A percentile compares a stretch with the other conserved stretches of the same genome.
Conservation (phyloP, 1,140 invertebrate genomes). For the Drosophila bifasciata region DNA sequence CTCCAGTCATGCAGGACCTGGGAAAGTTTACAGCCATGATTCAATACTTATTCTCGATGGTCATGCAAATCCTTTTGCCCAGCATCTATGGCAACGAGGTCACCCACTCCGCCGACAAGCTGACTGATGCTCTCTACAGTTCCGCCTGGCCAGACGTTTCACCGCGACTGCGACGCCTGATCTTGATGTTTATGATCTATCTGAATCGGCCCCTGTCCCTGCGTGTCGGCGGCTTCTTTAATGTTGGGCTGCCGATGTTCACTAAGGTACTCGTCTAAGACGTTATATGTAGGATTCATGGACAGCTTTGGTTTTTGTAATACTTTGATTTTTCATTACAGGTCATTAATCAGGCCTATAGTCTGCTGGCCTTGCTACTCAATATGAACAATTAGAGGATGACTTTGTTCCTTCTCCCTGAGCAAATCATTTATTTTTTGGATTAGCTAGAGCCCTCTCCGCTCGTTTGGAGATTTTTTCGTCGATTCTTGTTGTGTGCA, state of each 20-base stretch:
- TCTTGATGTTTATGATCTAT: conserved; percentile 56
- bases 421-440: conserved; percentile 28
- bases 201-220: conserved; percentile 51
- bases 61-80: conserved; percentile 59
- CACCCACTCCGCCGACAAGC: conserved; percentile 38
- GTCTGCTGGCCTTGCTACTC: conserved; percentile 61
- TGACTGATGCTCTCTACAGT: conserved; percentile 45
- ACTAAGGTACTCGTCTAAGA: conserved; percentile 53
- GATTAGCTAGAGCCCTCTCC: conserved; percentile 34
- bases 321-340: conserved; percentile 30
- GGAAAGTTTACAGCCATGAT: conserved; percentile 46
- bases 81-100: conserved; percentile 67
- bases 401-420: not conserved
- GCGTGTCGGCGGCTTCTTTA: conserved; percentile 58
- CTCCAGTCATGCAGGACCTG: conserved; percentile 23
- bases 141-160: conserved; percentile 55
- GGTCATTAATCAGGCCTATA: conserved; percentile 71
- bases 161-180: conserved; percentile 39
- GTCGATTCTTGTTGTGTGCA: conserved; percentile 49
- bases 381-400: conserved; percentile 53
- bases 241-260: conserved; percentile 60
- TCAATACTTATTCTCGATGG: conserved; percentile 57
- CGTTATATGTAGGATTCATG: no score
- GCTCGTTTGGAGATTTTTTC: conserved; percentile 57
- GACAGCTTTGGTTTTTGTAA: no score